Evolutionary conservation across 2,888 invertebrate genomes (phyloP).

Genomic region (Conomelus anceps): DNA sequence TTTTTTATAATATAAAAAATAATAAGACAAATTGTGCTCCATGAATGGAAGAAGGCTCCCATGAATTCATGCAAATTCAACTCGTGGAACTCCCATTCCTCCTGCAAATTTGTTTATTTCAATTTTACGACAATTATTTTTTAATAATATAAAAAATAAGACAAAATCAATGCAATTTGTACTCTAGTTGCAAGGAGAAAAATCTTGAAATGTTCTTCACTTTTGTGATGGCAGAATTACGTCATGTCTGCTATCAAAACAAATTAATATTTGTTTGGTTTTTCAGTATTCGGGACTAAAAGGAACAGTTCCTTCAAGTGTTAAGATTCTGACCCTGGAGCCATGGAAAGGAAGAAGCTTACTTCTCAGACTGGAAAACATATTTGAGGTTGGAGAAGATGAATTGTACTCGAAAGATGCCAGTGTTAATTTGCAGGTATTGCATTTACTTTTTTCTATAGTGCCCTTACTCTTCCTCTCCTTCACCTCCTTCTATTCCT

Average conservation of each 20-base stretch:
- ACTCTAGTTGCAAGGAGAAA: no score
- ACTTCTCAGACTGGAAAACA: slow-evolving; percentile 70
- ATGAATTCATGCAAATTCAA: no score
- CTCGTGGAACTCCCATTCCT: no score
- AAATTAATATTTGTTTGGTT: slow-evolving; percentile 36
- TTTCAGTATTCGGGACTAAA: slow-evolving; percentile 51
- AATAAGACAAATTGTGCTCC: no score
- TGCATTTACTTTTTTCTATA: not conserved
- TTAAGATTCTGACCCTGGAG: slow-evolving; percentile 73
- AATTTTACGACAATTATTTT: no score
- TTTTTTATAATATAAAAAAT: no score
- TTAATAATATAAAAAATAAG: not conserved
- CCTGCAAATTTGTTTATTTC: no score
- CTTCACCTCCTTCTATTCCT: no score
- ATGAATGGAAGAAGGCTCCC: no score
- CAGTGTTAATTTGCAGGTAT: slow-evolving; percentile 50
- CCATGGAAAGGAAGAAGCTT: slow-evolving; percentile 59
- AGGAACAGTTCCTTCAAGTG: slow-evolving; percentile 54
- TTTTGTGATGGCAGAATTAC: no score
- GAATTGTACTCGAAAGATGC: slow-evolving; percentile 47
- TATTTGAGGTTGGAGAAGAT: slow-evolving; percentile 60
- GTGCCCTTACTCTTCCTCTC: no score
- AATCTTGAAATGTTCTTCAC: no score
- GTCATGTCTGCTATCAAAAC: slow-evolving; percentile 6
- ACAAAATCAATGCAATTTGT: not conserved